Evolutionary conservation across 2,797 vertebrate species (phyloP), one percentile per base, ranked within the genome.

Genomic region (Pangasius krempfi): DNA sequence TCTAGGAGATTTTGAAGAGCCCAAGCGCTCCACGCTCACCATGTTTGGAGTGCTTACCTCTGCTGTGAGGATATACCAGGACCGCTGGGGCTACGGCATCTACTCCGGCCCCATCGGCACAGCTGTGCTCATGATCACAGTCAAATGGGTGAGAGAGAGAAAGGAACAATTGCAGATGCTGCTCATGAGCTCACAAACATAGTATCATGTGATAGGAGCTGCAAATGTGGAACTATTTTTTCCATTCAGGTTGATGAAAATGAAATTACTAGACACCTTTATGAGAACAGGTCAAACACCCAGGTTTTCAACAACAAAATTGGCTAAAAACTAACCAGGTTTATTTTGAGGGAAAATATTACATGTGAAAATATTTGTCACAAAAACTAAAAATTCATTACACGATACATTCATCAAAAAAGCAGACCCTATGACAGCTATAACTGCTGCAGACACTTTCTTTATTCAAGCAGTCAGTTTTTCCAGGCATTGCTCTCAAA

Each of bases 61-160:
- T 0, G 98, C 97, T 0, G 97, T 99, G 85, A 96, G 98, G 91
- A 96, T 96, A 94, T 99, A 98, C 95, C 98, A 99, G 0, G 97
- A 99, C 89, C 98, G 97, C 89, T 95, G 94, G 95, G 98, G 99
- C 82, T 99, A 99, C 0, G 98, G 99, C 0, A 96, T 99, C 91
- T 99, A 98, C 95, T 98, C 98, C 0, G 99, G 98, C 58, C 99
- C 99, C 12, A 97, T 99, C 0, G 99, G 99, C 25, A 98, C 97
- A 0, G 98, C 99, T 0, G 95, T 98, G 82, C 96, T 99, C 91
- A 95, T 98, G 93, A 98, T 99, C 86, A 96, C 98, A 0, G 94
- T 97, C 40, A 99, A 98, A 94, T 99, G 98, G 98, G 99, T 99
- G 92, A 84, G 37, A 79, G 37, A 37, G 18, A 50, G 25, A 58